Conservation (phyloP, 2,113 vertebrate species). For the Corvus moneduloides region DNA sequence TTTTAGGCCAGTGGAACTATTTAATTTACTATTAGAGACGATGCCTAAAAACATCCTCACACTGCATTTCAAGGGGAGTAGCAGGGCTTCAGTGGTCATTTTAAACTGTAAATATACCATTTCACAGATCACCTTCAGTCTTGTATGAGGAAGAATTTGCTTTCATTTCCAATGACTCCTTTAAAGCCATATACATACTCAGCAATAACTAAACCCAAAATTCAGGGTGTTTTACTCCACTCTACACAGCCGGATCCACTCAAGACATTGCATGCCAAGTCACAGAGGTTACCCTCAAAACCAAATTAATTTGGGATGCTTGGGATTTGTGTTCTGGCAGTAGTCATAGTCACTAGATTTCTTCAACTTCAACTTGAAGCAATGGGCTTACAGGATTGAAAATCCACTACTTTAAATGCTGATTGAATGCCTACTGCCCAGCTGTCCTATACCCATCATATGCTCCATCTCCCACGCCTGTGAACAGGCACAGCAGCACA, state of each 20-base stretch:
- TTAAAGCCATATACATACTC: neutral
- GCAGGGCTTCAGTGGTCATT: neutral
- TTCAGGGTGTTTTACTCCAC: neutral
- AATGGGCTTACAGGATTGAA: neutral
- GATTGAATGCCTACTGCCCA: neutral
- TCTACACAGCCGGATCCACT: neutral
- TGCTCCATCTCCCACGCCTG: neutral
- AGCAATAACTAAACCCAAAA: neutral
- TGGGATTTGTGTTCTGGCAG: neutral
- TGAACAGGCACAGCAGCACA: neutral
- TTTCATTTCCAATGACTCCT: neutral
- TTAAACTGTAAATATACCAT: neutral
- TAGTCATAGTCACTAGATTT: neutral
- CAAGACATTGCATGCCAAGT: neutral
- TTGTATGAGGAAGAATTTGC: neutral
- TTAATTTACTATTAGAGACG: neutral
- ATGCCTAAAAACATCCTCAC: neutral
- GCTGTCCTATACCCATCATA: neutral
- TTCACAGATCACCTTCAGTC: neutral
- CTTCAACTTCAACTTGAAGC: neutral
- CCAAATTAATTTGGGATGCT: neutral
- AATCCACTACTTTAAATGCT: constrained; percentile 23
- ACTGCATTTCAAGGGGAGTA: neutral
- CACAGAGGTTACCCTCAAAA: neutral
- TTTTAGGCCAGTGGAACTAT: neutral